Base-by-base conservation (phyloP, 2,113 vertebrate species). In the Edolisoma coerulescens region DNA sequence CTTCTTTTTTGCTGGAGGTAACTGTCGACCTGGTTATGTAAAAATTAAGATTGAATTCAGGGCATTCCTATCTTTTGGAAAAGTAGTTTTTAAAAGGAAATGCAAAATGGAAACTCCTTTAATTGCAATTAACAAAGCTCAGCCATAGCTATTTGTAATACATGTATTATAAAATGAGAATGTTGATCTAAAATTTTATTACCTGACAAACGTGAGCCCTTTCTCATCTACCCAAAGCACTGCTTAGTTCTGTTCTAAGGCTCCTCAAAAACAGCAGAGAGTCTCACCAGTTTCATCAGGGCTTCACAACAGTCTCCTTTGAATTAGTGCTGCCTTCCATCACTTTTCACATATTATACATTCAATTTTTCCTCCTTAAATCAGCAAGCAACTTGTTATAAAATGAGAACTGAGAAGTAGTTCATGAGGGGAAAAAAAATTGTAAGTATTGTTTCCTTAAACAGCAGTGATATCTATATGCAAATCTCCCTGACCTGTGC, bases 391-490 rank as follows among this genome's bases (percentile, higher is more conserved):
- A 30, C 54, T 74, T 18, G 5, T 21, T 94, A 61, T 2, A 49
- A 70, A 82, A 75, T 8, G 22, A 57, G 92, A 75, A 53, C 11
- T 41, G 65, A 65, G 37, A 82, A 63, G 54, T 9, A 59, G 45
- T 45, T 89, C 2, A 19, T 13, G 10, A 24, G 17, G 6, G 7
- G 7, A 15, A 33, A 44, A 47, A 17, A 4, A 1, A 10, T 0
- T 9, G 6, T 41, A 54, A 71, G 24, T 44, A 35, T 22, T 65
- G 2, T 49, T 87, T 74, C 47, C 21, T 76, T 15, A 53, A 87
- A 44, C 6, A 75, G 23, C 52, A 49, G 9, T 50, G 22, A 44
- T 44, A 75, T 27, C 33, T 70, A 5, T 57, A 20, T 52, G 42
- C 32, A 74, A 44, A 61, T 28, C 10, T 91, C 41, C 44, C 27